These are phyloP conservation scores for Narcine bancroftii DNA, from an alignment of 2,113 vertebrate species.

Conservation along the genomic window DNA sequence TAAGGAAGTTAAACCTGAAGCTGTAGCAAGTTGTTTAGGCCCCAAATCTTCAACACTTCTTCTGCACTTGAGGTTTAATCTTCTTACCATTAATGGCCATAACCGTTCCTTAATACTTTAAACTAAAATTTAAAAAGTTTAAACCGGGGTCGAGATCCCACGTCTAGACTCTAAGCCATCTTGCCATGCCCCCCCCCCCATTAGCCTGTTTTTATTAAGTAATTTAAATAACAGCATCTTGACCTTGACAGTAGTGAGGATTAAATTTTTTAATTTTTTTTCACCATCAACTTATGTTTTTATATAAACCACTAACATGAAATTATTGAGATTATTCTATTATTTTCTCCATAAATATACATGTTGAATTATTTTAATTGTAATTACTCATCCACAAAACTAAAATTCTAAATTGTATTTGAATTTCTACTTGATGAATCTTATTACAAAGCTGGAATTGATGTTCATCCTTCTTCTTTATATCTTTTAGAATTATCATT, in stretches of 20 bases:
- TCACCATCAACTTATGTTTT: background rate
- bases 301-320: background rate
- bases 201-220: background rate
- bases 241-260: background rate
- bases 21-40: too few species aligned
- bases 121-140: too few species aligned
- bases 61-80: too few species aligned
- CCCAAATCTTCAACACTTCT: too few species aligned
- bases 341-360: background rate
- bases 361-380: background rate
- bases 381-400: background rate
- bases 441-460: background rate
- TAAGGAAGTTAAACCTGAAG: too few species aligned
- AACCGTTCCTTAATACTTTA: too few species aligned
- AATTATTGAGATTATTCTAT: background rate
- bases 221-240: background rate
- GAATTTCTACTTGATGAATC: background rate
- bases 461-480: background rate
- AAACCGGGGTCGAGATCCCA: too few species aligned
- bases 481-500: background rate
- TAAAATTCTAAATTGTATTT: background rate
- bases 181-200: too few species aligned
- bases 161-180: too few species aligned
- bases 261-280: background rate
- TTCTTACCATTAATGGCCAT: too few species aligned